Evolutionary conservation across 1,140 invertebrate genomes (phyloP).

Genomic region (Chymomyza costata): DNA sequence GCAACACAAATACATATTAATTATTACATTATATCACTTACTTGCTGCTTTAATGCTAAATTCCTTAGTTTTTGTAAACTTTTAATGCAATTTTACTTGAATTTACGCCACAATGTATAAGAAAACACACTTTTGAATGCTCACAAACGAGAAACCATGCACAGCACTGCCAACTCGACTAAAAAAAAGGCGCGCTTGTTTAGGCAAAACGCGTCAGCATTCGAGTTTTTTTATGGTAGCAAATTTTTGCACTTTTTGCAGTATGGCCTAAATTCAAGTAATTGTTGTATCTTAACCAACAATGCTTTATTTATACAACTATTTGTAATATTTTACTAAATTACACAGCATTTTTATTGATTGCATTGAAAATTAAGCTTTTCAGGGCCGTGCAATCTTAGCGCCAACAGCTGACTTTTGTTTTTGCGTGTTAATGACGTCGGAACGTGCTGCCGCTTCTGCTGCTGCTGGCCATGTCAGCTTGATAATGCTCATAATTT

Average conservation of each 20-base stretch:
- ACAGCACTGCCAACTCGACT: conserved; percentile 28
- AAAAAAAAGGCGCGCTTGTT: conserved; percentile 32
- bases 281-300: too few species aligned
- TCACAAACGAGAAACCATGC: conserved; percentile 25
- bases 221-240: background rate
- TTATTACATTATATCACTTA: conserved; percentile 1
- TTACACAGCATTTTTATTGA: background rate
- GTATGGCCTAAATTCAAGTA: too few species aligned
- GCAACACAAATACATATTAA: background rate
- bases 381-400: too few species aligned
- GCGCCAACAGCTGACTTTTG: conserved; percentile 5
- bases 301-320: too few species aligned
- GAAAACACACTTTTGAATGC: conserved; percentile 41
- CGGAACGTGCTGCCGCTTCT: conserved; percentile 18
- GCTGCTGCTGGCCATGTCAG: conserved; percentile 26
- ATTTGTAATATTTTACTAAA: background rate
- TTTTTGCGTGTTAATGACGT: conserved; percentile 34
- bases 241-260: conserved; percentile 8
- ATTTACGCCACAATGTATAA: conserved; percentile 23
- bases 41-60: conserved; percentile 16
- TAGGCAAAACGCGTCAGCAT: conserved; percentile 2
- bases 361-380: too few species aligned
- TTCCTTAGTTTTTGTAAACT: conserved; percentile 11
- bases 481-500: conserved; percentile 54
- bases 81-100: conserved; percentile 25